A percentile compares a stretch with the other conserved stretches of the same genome.
Evolutionary conservation across 2,888 invertebrate genomes (phyloP).

Genomic region (Syrista parreyssii): DNA sequence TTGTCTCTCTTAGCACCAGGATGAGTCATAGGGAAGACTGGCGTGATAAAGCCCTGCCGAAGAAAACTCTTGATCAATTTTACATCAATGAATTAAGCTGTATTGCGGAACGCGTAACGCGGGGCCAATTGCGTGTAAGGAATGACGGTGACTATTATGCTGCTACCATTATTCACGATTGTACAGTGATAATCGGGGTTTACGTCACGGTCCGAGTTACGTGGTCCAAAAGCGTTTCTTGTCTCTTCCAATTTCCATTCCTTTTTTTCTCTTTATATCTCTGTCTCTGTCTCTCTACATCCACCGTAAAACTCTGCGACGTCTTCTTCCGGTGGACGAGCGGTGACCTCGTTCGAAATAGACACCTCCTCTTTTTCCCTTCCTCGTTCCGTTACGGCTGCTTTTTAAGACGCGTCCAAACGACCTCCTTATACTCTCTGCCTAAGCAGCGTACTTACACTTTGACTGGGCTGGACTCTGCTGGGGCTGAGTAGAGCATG

Average conservation of each 20-base stretch:
- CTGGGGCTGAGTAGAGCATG: no score
- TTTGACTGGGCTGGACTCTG: background rate
- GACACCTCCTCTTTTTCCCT: background rate
- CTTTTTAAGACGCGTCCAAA: background rate
- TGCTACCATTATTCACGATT: background rate
- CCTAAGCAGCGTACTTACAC: background rate
- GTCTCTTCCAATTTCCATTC: conserved; percentile 19
- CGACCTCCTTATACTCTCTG: background rate
- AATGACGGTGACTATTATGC: background rate
- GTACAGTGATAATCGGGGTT: background rate
- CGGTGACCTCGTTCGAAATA: background rate
- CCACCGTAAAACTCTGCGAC: conserved; percentile 7
- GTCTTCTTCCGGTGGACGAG: background rate
- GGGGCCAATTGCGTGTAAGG: background rate
- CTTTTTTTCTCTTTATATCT: background rate
- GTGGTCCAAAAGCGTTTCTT: background rate
- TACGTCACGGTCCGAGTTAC: background rate
- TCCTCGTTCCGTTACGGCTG: background rate
- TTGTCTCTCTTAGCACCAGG: background rate
- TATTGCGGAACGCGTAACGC: background rate
- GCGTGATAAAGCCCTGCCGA: background rate
- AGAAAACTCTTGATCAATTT: background rate
- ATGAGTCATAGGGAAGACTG: background rate
- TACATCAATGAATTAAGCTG: background rate
- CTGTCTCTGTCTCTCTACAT: background rate